Conservation (phyloP, 2,113 vertebrate species). For the Hyla sarda region DNA sequence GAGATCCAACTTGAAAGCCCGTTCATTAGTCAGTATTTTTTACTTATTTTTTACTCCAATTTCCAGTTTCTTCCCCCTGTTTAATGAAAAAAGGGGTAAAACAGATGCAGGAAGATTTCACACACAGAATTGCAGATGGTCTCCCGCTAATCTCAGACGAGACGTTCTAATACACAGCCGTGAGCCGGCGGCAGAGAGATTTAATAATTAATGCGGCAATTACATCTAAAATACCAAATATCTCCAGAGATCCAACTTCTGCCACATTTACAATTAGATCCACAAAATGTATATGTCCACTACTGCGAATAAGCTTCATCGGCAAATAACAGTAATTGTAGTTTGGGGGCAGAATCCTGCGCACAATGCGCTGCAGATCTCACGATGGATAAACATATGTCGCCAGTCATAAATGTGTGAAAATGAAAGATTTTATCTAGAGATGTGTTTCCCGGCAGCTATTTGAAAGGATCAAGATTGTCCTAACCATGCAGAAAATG, state of each 20-base stretch:
- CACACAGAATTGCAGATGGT: constrained; percentile 4
- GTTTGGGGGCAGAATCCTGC: constrained; percentile 45
- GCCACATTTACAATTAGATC: constrained; percentile 7
- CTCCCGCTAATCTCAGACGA: constrained; percentile 31
- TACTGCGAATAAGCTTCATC: neutral
- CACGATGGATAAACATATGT: constrained; percentile 46
- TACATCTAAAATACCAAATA: constrained; percentile 42
- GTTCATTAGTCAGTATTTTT: neutral
- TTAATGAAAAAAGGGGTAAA: neutral
- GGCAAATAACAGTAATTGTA: constrained; percentile 50
- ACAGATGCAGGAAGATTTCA: constrained; percentile 13
- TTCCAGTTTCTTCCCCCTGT: neutral
- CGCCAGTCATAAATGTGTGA: constrained; percentile 41
- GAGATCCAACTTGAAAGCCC: neutral
- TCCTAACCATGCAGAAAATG: constrained; percentile 26
- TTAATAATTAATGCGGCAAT: constrained; percentile 55
- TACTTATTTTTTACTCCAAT: neutral
- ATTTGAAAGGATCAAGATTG: constrained; percentile 6
- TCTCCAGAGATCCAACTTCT: constrained; percentile 42
- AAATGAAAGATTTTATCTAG: constrained; percentile 27
- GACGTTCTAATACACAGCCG: constrained; percentile 42
- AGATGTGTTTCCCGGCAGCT: constrained; percentile 44
- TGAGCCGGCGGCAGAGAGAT: constrained; percentile 27
- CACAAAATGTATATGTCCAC: constrained; percentile 16
- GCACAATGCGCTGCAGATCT: constrained; percentile 20